A percentile compares a stretch with the other conserved stretches of the same genome.
Evolutionary conservation across 2,888 invertebrate genomes (phyloP).

Genomic region (Nezara viridula): DNA sequence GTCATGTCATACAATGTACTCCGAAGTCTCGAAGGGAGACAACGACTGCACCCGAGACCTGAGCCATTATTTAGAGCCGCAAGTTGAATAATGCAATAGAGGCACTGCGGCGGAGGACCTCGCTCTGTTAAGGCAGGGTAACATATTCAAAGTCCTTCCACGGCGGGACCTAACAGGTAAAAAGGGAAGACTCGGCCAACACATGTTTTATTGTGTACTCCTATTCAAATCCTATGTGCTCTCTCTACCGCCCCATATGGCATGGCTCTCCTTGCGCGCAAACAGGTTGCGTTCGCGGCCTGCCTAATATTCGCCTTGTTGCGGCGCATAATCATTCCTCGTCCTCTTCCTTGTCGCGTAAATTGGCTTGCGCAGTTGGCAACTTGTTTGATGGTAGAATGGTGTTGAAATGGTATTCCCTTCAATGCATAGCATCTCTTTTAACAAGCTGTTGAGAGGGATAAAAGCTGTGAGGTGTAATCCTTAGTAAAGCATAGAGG

Average conservation of each 20-base stretch:
- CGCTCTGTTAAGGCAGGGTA: constrained; percentile 23
- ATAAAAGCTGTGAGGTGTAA: not conserved
- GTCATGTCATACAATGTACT: constrained; percentile 48
- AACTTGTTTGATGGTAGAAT: not conserved
- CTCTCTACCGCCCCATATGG: constrained; percentile 47
- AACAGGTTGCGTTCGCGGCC: not conserved
- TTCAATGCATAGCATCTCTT: not conserved
- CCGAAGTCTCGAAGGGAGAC: constrained; percentile 29
- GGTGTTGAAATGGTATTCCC: not conserved
- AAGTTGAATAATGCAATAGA: constrained; percentile 45
- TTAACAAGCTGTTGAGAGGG: not conserved
- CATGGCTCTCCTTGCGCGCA: not conserved
- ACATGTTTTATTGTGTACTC: constrained; percentile 57
- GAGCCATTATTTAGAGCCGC: constrained; percentile 35
- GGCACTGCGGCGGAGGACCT: not conserved
- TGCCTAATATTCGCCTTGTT: not conserved
- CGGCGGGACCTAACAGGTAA: constrained; percentile 48
- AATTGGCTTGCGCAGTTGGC: not conserved
- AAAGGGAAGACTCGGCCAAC: constrained; percentile 45
- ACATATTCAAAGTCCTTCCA: constrained; percentile 51
- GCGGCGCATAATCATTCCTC: not conserved
- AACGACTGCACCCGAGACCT: constrained; percentile 25
- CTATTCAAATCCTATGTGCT: constrained; percentile 50
- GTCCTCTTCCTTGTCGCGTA: constrained; percentile 4
- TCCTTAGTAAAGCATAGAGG: not conserved